Base-by-base conservation (phyloP, 1,140 invertebrate genomes). In the Tribolium castaneum region DNA sequence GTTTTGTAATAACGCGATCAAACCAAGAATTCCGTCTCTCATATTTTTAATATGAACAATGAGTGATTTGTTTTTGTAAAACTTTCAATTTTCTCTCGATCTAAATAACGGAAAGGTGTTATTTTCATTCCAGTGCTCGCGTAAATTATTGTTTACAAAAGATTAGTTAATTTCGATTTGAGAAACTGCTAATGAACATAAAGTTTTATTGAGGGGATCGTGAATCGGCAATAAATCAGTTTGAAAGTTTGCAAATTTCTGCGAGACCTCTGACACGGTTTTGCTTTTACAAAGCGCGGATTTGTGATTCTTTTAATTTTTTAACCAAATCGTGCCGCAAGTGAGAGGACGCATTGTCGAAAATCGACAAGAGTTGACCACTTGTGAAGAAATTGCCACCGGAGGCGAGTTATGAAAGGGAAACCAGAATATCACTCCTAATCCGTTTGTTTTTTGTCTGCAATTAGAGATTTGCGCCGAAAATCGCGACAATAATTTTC, bases 21-120 rank as follows among this genome's bases (percentile, higher is more conserved):
- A 19, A 45, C 4, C 9, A 45, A 45, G 39, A 45, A 45, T 45
- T 45, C 7, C 2, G 1, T 13, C 51, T 52, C 13, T 52, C 13
- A 14, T 52, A 19, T 52, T 52, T 52, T 52, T 19, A 45, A 4
- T 52, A 19, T 13, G 1, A 52, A 19, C 16, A 52, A 19, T 52
- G 16, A 52, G 13, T 25, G 25, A 59, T 25, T 59, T 59, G 13
- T 59, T 59, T 59, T 59, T 22, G 19, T 59, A 30, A 59, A 10
- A 59, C 54, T 59, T 59, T 59, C 54, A 59, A 22, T 59, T 59
- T 59, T 59, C 54, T 59, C 54, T 59, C 22, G 54, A 59, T 59
- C 54, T 59, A 59, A 59, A 59, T 59, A 9, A 59, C 54, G 10
- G 39, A 45, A 30, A 45, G 5, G n/a, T 45, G n/a, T 45, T 10